Evolutionary conservation across 2,888 invertebrate species (phyloP), one percentile per base, ranked within the genome.

Genomic region (Yponomeuta plumbellus): DNA sequence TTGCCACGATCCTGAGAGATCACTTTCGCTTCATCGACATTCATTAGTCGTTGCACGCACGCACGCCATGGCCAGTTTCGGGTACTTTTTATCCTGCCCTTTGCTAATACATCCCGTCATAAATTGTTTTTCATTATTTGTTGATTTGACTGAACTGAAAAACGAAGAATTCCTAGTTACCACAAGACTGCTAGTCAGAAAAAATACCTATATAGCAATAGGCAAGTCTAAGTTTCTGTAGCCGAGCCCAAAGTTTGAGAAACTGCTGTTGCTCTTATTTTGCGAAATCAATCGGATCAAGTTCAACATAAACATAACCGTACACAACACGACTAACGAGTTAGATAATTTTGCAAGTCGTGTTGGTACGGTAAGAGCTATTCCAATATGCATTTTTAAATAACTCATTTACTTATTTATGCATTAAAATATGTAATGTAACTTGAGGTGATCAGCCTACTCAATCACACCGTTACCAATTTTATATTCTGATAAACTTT

Each of bases 241-340:
- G 6, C 58, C 58, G 17, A n/a, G 58, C 58, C 23, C 2, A 21
- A n/a, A 21, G 59, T 59, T 59, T 59, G 21, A 22, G 59, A 59
- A 59, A 13, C 59, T 22, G 3, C 22, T 21, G 59, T 8, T 22
- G 59, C 11, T 22, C 59, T 59, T 21, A 21, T 59, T 59, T 59
- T 59, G 11, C 23, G 59, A 59, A 59, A 21, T 13, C 22, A 59
- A 59, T 21, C 22, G 59, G 59, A 59, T 59, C 59, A 59, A 59
- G 59, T 22, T 59, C 59, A 58, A 58, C 58, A 59, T 52, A 52
- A 17, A 52, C 44, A 52, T 52, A 52, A 52, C 44, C 44, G 17
- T 52, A 52, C 44, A 52, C 17, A 52, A 52, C 44, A 52, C 17
- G 17, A 52, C 44, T 52, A 52, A 52, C 44, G 44, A 52, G 44